A percentile compares a stretch with the other conserved stretches of the same genome.
These are phyloP conservation scores for Leptopterna dolabrata DNA, from an alignment of 2,888 invertebrate genomes.

Conservation along the genomic window DNA sequence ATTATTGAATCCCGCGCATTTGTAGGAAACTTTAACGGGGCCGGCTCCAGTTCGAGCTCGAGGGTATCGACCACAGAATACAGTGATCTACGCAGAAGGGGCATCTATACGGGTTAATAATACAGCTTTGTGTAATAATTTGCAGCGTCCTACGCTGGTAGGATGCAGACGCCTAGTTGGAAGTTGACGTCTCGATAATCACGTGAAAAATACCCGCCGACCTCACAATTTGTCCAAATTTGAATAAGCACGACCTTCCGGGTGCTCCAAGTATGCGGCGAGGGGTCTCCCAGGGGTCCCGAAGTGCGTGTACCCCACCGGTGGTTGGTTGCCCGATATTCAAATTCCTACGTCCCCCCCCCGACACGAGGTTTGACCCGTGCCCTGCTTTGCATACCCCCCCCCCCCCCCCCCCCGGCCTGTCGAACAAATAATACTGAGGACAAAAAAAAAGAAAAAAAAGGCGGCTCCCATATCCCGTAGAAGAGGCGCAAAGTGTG, in stretches of 20 bases:
- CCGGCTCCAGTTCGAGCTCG: too few relatives aligned
- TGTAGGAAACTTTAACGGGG: too few relatives aligned
- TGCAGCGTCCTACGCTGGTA: too few relatives aligned
- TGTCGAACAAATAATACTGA: neutral
- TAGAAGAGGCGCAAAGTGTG: neutral
- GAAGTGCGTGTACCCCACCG: neutral
- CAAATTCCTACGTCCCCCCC: neutral
- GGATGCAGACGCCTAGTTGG: too few relatives aligned
- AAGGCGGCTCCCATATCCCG: neutral
- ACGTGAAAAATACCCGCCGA: too few relatives aligned
- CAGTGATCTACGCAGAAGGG: too few relatives aligned
- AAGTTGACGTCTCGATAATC: too few relatives aligned
- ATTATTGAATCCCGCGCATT: too few relatives aligned
- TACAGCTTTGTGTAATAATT: too few relatives aligned
- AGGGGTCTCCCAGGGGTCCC: neutral
- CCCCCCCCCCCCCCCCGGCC: neutral
- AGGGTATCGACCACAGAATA: too few relatives aligned
- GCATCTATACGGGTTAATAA: too few relatives aligned
- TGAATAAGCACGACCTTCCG: neutral
- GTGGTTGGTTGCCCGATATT: neutral
- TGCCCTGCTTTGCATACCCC: neutral
- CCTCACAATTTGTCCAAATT: neutral
- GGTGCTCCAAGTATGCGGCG: neutral
- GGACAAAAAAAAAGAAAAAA: neutral
- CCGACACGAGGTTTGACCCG: neutral